Evolutionary conservation across 2,888 invertebrate genomes (phyloP).

Genomic region (Rapana venosa): DNA sequence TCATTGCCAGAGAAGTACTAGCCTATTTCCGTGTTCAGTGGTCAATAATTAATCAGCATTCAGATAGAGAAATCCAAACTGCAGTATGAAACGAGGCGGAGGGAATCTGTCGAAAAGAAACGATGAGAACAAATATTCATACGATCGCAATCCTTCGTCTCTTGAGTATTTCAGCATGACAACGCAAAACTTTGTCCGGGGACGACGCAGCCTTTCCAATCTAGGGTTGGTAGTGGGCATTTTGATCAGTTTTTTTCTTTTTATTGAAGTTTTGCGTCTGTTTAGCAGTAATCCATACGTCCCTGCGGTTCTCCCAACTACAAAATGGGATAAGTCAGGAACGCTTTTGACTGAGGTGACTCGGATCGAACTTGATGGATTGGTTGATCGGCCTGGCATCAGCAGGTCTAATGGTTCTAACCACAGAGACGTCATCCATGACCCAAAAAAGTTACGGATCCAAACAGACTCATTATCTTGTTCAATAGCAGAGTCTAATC

Average conservation of each 20-base stretch:
- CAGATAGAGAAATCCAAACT: background rate
- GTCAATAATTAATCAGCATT: too few species aligned
- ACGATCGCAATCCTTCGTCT: too few species aligned
- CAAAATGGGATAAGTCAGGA: too few species aligned
- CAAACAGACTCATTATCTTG: conserved; percentile 7
- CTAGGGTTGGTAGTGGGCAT: background rate
- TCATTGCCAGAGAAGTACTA: too few species aligned
- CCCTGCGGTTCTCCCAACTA: background rate
- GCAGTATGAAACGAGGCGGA: conserved; percentile 2
- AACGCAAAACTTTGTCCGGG: background rate
- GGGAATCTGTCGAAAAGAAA: background rate
- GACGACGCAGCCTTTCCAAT: background rate
- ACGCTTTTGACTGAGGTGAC: too few species aligned
- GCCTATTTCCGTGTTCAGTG: too few species aligned
- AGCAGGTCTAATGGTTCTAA: background rate
- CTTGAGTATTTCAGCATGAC: too few species aligned
- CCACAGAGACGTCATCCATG: background rate
- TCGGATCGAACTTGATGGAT: too few species aligned
- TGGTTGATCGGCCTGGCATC: background rate
- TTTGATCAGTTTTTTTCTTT: background rate
- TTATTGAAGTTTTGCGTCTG: background rate
- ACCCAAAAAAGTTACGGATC: background rate
- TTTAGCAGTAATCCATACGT: background rate
- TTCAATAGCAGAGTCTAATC: conserved; percentile 30
- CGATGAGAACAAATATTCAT: background rate